Evolutionary conservation across 2,888 invertebrate species (phyloP), one percentile per base, ranked within the genome.

Genomic region (Scaptomyza cyrtandrae): DNA sequence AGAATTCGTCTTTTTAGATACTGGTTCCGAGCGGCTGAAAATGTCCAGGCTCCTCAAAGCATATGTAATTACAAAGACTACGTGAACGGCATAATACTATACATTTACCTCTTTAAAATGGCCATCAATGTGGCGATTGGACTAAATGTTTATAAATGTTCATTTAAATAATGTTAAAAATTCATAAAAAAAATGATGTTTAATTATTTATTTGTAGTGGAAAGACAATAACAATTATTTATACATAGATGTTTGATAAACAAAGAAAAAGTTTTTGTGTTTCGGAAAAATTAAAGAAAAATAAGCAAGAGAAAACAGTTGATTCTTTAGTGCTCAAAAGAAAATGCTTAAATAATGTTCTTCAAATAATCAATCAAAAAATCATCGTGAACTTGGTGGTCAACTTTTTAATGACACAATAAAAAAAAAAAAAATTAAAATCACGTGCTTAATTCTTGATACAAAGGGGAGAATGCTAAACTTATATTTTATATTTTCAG

Each of bases 91-190:
- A 64, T 64, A 72, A 70, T 70, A 65, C 64, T 67, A 71, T 71
- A 70, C 93, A 94, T 94, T 96, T 97, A 97, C 97, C 97, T 97
- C 95, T 96, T 95, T 92, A 97, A 95, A 92, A 97, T 95, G 94
- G 96, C 97, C 97, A 97, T 97, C 95, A 97, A 96, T 94, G 96
- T 97, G 95, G 97, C 97, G 95, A 97, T 96, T 94, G 97, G 97
- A 96, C 97, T 97, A 96, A 71, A 80, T 70, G 55, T 60, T 49
- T 59, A 46, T 64, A 53, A 73, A 80, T 59, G 71, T 77, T 71
- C 50, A 75, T 62, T 62, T 57, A 57, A 71, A 72, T 81, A 14
- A 68, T 56, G 54, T 83, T 57, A 48, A 57, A 70, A 61, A 74
- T 60, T 46, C 58, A 70, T 71, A 62, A 24, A 62, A 62, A 73